Conservation (phyloP, 1,140 invertebrate genomes). For the Orchesella cincta region DNA sequence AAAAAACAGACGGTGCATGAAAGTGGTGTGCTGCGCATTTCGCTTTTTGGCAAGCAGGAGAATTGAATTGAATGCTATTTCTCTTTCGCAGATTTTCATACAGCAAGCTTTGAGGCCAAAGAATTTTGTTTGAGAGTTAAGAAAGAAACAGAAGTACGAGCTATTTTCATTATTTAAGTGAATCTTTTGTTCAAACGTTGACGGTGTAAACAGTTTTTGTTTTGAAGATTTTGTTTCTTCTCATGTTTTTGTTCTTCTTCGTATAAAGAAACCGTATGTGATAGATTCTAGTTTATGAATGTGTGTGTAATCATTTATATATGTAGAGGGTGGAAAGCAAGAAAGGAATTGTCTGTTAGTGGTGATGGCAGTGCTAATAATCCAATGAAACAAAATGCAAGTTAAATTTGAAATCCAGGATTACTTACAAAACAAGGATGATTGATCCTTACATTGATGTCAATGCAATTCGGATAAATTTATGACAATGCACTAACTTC, state of each 20-base stretch:
- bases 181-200: not conserved
- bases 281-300: conserved; percentile 47
- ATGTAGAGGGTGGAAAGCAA: not conserved
- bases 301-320: not conserved
- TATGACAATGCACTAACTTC: too few relatives aligned
- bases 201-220: too few relatives aligned
- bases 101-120: not conserved
- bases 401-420: too few relatives aligned
- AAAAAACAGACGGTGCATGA: too few relatives aligned
- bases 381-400: too few relatives aligned
- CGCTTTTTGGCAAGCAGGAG: too few relatives aligned
- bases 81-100: not conserved
- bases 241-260: conserved; percentile 21
- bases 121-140: not conserved
- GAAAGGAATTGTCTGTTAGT: too few relatives aligned
- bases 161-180: not conserved
- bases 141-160: not conserved
- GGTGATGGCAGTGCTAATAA: too few relatives aligned
- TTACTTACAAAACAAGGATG: too few relatives aligned
- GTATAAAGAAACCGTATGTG: conserved; percentile 48
- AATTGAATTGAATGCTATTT: not conserved
- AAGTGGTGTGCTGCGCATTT: too few relatives aligned
- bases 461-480: too few relatives aligned
- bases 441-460: too few relatives aligned
- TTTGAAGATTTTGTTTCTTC: not conserved